Base-by-base conservation (phyloP, 2,113 vertebrate species). In the Eupsittula cactorum region DNA sequence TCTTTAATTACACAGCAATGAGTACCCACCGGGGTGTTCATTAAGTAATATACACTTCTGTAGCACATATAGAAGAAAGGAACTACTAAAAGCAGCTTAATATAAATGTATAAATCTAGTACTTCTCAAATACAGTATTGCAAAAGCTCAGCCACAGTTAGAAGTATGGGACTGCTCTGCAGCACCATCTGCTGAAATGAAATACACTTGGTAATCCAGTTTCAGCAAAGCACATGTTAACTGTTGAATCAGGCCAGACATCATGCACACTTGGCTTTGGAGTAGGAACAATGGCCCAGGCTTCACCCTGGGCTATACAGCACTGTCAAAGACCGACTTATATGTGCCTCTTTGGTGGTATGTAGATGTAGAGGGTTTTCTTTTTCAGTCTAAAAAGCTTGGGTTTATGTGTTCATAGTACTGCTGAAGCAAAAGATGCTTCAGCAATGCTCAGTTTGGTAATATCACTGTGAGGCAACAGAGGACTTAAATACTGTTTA, bases 171-270 rank as follows among this genome's bases (percentile, higher is more conserved):
- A 14, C n/a, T 91, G 77, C 77, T 92, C 92, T 53, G 83, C 82
- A 93, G 95, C 96, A 93, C 95, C 86, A 13, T 24, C 95, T 97
- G 81, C 88, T 86, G 95, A 55, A 88, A 42, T 2, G 47, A 67
- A 83, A 77, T 9, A 1, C 2, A 3, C n/a, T 57, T n/a, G 15
- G 20, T 2, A n/a, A 73, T 39, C 49, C 11, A 2, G 3, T 18
- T 86, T 46, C 25, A 64, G 80, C 31, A 64, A 46, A 12, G 19
- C 25, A 24, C 8, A 2, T 10, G 5, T 13, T 28, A 31, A 16
- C n/a, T 7, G 5, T 0, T 60, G 21, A 3, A 4, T 44, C 9
- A 19, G 65, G 37, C 18, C 57, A 85, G 52, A 10, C 13, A 16
- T 41, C 16, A 28, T 10, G 13, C 13, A 50, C 8, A 0, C 15